These are phyloP conservation scores for Micromussa lordhowensis DNA, from an alignment of 92 coral and sea anemone species.

Conservation along the genomic window DNA sequence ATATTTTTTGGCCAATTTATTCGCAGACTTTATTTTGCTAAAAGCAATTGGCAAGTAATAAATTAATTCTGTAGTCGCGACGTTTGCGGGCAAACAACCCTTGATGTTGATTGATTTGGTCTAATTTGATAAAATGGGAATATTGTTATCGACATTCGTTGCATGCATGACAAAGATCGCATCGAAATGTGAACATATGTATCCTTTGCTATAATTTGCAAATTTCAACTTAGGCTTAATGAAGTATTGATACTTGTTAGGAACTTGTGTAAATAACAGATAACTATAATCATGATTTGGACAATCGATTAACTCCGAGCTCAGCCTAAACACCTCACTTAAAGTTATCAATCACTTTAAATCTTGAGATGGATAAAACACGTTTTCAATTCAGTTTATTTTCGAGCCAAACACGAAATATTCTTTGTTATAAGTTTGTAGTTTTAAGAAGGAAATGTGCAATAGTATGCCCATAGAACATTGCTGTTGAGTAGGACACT, in stretches of 20 bases:
- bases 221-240: not conserved
- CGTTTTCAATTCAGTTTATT: not conserved
- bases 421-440: not conserved
- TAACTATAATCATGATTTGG: not conserved
- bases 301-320: slow-evolving; percentile 33
- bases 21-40: not conserved
- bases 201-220: not conserved
- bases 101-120: slow-evolving; percentile 25
- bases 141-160: not conserved
- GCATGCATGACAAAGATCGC: not conserved
- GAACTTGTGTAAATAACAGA: not conserved
- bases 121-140: not conserved
- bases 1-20: not conserved
- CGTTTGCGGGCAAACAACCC: not conserved
- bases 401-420: not conserved
- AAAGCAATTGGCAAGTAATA: not conserved
- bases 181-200: not conserved
- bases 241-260: not conserved
- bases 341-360: slow-evolving; percentile 18
- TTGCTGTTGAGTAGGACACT: not conserved
- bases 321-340: slow-evolving; percentile 24
- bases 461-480: not conserved
- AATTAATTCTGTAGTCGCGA: slow-evolving; percentile 8
- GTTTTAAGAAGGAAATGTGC: not conserved
- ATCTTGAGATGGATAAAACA: slow-evolving; percentile 16